Conservation (phyloP, 1,140 invertebrate species). For the Trissolcus basalis region DNA sequence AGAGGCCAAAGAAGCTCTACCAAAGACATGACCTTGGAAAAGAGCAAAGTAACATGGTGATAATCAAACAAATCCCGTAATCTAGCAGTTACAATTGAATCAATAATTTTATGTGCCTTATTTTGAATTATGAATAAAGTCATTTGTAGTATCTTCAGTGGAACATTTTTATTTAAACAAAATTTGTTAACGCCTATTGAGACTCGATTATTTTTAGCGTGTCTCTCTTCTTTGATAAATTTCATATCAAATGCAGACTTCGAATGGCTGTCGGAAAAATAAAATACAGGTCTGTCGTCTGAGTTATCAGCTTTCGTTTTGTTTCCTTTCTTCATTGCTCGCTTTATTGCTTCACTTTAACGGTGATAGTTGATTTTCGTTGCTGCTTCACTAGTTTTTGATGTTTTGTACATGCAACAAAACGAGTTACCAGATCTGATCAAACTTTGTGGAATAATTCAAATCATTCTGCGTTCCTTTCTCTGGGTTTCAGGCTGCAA, state of each 20-base stretch:
- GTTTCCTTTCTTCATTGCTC: no score
- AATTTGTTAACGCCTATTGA: background rate
- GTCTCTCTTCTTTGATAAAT: background rate
- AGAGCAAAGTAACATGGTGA: background rate
- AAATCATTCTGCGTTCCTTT: no score
- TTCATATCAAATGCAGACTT: background rate
- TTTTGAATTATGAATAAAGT: background rate
- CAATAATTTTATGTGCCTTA: background rate
- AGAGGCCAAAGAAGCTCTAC: constrained; percentile 45
- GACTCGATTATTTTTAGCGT: background rate
- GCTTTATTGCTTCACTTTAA: no score
- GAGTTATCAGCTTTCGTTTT: no score
- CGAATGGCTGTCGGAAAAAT: no score
- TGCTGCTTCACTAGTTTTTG: no score
- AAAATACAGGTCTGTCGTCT: no score
- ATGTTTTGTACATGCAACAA: no score
- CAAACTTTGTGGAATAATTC: no score
- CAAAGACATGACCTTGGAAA: constrained; percentile 26
- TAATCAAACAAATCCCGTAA: background rate
- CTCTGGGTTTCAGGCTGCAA: no score
- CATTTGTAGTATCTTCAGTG: background rate
- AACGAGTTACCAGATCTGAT: no score
- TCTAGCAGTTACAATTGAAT: background rate
- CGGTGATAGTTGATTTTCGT: no score
- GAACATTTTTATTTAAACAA: background rate